Evolutionary conservation across 2,888 invertebrate species (phyloP), one percentile per base, ranked within the genome.

Genomic region (Timandra comae): DNA sequence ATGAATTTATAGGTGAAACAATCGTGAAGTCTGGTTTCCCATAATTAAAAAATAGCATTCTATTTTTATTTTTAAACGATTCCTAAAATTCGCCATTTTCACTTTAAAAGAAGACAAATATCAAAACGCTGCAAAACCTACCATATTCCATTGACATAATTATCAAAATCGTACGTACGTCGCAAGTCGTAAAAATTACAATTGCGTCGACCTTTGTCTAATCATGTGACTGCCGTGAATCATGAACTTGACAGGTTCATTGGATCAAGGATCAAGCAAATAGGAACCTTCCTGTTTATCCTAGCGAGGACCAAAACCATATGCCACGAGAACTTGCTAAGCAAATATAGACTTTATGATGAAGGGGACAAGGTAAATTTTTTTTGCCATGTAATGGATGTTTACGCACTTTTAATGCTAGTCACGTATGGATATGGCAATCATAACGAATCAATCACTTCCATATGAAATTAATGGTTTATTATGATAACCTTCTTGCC

Each of bases 241-340:
- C 59, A 54, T 59, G 63, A 67, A 68, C 67, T 64, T 63, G 58
- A 56, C 55, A 60, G 54, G 58, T 55, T 59, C 56, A 58, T 40
- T 38, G 45, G 61, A 67, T 67, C 65, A 68, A 68, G 69, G 70
- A 45, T 62, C 41, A 12, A 33, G 37, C 47, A 64, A 79, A 78
- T 74, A 61, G 65, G 67, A 65, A 41, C 58, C 74, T 77, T 81
- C 80, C 81, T 80, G 80, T 74, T 75, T 72, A 59, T 75, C 75
- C 72, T 72, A 67, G 66, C 60, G 48, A 53, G 51, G 59, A 49
- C 52, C 51, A 38, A 39, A 59, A 54, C 47, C 64, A 62, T 64
- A 60, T 58, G 53, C 47, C 54, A 58, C 58, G 52, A 52, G 42
- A 50, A 38, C 41, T 41, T 44, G 27, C 29, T 41, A 53, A 33